phyloP scores from a whole-genome alignment of 2,113 vertebrate genomes.

The Vireo altiloquus region DNA sequence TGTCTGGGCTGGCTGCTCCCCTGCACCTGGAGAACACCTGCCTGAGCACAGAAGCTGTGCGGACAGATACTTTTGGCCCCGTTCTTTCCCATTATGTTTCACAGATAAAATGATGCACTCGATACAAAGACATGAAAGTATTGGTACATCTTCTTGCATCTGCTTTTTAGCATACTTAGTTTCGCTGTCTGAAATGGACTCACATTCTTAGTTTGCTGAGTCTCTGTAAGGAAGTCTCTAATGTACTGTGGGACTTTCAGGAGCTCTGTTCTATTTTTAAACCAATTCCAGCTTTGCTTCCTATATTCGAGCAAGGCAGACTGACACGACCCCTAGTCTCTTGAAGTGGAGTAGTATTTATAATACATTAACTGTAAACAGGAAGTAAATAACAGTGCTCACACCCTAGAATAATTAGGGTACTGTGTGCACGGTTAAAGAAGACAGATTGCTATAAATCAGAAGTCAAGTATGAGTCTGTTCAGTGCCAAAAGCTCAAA shows the following conservation, averaged over 20 bases:
- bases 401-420: accelerated
- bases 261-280: neutral
- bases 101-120: neutral
- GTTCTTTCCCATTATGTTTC: accelerated
- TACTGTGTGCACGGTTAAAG: neutral
- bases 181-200: neutral
- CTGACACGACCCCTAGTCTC: neutral
- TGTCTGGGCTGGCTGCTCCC: neutral
- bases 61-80: accelerated
- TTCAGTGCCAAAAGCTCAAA: neutral
- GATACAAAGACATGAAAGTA: accelerated
- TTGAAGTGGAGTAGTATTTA: neutral
- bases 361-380: neutral
- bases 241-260: neutral
- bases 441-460: neutral
- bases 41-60: too few species aligned
- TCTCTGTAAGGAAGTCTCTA: neutral
- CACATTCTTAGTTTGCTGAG: accelerated
- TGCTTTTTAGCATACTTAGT: neutral
- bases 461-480: neutral
- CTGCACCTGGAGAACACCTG: accelerated
- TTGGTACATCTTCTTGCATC: accelerated
- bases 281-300: neutral
- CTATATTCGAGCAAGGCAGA: neutral
- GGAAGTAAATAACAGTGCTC: neutral